Percentiles rank a stretch among this genome's conserved stretches.
phyloP scores from a whole-genome alignment of 2,113 vertebrate species.

The Thymallus thymallus region DNA sequence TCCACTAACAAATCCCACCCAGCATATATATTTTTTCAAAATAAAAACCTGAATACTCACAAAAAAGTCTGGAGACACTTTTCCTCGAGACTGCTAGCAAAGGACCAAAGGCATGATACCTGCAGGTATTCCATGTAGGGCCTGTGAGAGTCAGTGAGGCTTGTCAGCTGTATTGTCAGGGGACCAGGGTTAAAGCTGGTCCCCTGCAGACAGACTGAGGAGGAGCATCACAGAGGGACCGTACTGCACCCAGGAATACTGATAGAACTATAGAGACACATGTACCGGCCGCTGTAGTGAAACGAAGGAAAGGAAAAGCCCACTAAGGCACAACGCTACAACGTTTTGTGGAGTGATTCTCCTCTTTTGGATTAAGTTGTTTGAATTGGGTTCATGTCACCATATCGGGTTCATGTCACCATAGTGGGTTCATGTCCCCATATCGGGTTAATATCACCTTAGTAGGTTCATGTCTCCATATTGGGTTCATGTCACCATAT shows the following conservation, averaged over 20 bases:
- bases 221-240: too few relatives aligned
- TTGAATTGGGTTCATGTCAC: too few relatives aligned
- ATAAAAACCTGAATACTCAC: too few relatives aligned
- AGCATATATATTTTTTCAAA: too few relatives aligned
- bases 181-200: conserved; percentile 16
- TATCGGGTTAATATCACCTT: too few relatives aligned
- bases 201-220: conserved; percentile 12
- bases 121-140: conserved; percentile 32
- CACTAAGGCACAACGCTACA: too few relatives aligned
- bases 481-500: too few relatives aligned
- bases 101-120: background rate
- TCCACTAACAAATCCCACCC: too few relatives aligned
- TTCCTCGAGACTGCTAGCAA: background rate
- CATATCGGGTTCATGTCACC: too few relatives aligned
- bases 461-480: too few relatives aligned
- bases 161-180: conserved; percentile 48
- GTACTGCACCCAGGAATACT: conserved; percentile 7
- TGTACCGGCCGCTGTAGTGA: background rate
- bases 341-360: background rate
- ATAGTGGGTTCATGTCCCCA: too few relatives aligned
- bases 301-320: background rate
- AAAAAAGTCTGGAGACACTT: background rate
- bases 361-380: too few relatives aligned
- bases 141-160: conserved; percentile 34
- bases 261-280: background rate